A percentile compares a stretch with the other conserved stretches of the same genome.
These are phyloP conservation scores for Anthrax anthrax DNA, from an alignment of 2,888 invertebrate genomes.

Conservation along the genomic window DNA sequence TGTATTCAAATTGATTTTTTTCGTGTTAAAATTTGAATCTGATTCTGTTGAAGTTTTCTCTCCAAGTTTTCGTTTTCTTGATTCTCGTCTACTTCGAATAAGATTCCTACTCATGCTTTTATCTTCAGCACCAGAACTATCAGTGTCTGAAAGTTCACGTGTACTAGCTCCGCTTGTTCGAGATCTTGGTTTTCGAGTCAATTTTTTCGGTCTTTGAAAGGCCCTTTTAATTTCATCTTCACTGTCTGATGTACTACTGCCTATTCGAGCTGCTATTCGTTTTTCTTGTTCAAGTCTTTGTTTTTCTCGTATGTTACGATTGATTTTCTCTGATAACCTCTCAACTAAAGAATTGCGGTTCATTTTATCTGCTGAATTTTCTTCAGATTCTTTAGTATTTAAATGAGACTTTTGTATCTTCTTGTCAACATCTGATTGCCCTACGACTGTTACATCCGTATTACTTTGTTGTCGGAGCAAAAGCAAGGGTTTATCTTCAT, in stretches of 20 bases:
- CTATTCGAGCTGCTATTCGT: conserved; percentile 25
- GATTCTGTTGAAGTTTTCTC: conserved; percentile 11
- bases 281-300: conserved; percentile 26
- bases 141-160: conserved; percentile 4
- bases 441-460: neutral
- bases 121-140: conserved; percentile 6
- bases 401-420: neutral
- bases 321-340: conserved; percentile 36
- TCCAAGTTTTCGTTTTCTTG: conserved; percentile 6
- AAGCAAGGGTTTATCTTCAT: conserved; percentile 23
- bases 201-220: conserved; percentile 24
- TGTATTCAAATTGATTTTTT: neutral
- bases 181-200: conserved; percentile 12
- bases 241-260: conserved; percentile 36
- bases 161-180: conserved; percentile 5
- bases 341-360: conserved; percentile 12
- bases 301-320: conserved; percentile 34
- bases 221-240: conserved; percentile 28
- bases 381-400: conserved; percentile 18
- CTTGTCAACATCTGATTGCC: neutral
- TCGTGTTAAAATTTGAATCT: conserved; percentile 11
- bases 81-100: conserved; percentile 5
- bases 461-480: conserved; percentile 11
- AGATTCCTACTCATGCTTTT: conserved; percentile 6
- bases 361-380: neutral